Conservation (phyloP, 2,113 vertebrate genomes). For the Pandion haliaetus region DNA sequence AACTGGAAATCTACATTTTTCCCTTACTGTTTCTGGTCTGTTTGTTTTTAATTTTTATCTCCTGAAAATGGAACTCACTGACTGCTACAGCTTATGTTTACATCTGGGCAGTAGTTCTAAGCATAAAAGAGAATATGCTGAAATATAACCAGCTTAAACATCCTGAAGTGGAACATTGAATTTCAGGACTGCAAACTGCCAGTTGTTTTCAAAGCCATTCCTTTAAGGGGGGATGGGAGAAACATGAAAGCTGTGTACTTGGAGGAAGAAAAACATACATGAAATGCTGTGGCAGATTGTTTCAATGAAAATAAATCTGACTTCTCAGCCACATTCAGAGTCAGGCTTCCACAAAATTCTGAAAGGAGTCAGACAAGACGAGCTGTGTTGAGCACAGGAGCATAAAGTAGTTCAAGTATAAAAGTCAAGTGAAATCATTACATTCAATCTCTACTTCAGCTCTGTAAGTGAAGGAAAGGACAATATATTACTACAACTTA, state of each 20-base stretch:
- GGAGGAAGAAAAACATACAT: background rate
- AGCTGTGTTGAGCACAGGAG: background rate
- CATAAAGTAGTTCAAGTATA: background rate
- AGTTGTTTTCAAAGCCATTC: background rate
- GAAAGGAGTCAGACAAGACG: background rate
- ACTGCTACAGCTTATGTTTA: background rate
- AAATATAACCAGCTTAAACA: background rate
- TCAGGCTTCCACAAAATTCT: background rate
- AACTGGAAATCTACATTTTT: background rate
- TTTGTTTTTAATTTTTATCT: background rate
- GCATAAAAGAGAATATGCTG: background rate
- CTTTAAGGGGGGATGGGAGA: background rate
- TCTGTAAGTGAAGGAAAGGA: background rate
- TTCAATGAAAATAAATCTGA: slow-evolving; percentile 7
- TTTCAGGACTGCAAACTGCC: background rate
- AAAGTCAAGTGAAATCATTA: background rate
- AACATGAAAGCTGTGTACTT: background rate
- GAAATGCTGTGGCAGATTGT: background rate
- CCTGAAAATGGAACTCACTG: background rate
- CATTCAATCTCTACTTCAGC: background rate
- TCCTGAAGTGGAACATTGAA: background rate
- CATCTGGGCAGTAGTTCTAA: background rate
- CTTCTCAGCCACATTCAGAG: slow-evolving; percentile 1
- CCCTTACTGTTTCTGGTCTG: background rate
- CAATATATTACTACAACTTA: background rate